Evolutionary conservation across 2,888 invertebrate species (phyloP).

Genomic region (Cynaeus angustus): DNA sequence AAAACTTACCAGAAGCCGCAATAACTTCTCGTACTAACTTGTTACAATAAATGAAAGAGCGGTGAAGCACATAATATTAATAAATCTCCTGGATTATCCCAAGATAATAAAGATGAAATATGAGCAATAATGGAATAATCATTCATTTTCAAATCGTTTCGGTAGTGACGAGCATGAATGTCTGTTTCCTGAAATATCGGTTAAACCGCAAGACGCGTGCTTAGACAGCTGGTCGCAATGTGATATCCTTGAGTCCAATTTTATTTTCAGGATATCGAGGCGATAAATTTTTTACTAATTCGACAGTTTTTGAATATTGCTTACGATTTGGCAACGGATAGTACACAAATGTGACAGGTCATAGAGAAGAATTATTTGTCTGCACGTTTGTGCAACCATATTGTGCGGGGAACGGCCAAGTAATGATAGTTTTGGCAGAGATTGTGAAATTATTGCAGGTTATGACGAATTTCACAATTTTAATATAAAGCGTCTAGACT

Average conservation of each 20-base stretch:
- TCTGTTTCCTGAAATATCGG: constrained; percentile 11
- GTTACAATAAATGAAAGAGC: constrained; percentile 30
- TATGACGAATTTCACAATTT: constrained; percentile 6
- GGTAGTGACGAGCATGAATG: neutral
- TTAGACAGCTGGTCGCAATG: constrained; percentile 13
- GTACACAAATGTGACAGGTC: constrained; percentile 22
- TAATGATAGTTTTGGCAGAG: constrained; percentile 12
- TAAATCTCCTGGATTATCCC: constrained; percentile 33
- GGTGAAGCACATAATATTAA: constrained; percentile 25
- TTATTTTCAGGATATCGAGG: constrained; percentile 23
- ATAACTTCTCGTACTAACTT: constrained; percentile 20
- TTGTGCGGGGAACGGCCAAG: neutral
- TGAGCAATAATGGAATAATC: constrained; percentile 4
- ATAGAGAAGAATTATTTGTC: constrained; percentile 26
- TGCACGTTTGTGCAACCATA: constrained; percentile 21
- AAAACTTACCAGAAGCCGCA: constrained; percentile 23
- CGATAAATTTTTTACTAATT: constrained; percentile 15
- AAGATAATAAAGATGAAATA: constrained; percentile 28
- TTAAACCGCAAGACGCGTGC: constrained; percentile 13
- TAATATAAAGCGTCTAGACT: neutral
- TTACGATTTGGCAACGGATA: constrained; percentile 25
- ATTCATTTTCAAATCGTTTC: constrained; percentile 17
- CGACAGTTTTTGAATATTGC: constrained; percentile 20
- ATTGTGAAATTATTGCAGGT: neutral
- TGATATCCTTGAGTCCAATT: constrained; percentile 25